A percentile compares a stretch with the other conserved stretches of the same genome.
These are phyloP conservation scores for Melanostoma scalare DNA, from an alignment of 2,888 invertebrate genomes.

Conservation along the genomic window DNA sequence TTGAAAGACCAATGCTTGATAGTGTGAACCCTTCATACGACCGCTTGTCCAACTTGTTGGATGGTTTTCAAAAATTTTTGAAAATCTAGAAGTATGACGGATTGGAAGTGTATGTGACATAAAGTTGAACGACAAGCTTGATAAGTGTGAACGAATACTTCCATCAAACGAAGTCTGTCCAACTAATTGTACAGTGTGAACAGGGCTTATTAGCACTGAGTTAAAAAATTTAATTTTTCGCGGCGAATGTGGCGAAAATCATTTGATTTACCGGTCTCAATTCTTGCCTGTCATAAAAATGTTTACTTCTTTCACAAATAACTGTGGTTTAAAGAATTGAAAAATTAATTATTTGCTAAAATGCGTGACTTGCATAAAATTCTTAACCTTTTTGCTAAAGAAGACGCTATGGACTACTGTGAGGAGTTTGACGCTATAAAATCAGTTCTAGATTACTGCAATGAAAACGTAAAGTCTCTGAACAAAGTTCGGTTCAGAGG, in stretches of 20 bases:
- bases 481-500: conserved; percentile 77
- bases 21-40: no score
- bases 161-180: no score
- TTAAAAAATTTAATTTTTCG: neutral
- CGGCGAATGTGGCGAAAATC: conserved; percentile 17
- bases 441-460: conserved; percentile 76
- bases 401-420: conserved; percentile 77
- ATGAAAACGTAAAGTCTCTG: conserved; percentile 76
- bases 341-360: conserved; percentile 19
- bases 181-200: no score
- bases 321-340: neutral
- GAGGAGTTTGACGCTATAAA: conserved; percentile 77
- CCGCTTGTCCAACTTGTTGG: no score
- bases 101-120: no score
- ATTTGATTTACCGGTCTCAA: neutral
- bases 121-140: no score
- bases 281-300: conserved; percentile 30
- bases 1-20: no score
- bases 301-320: conserved; percentile 33
- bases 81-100: no score
- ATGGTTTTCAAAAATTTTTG: no score
- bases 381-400: conserved; percentile 74
- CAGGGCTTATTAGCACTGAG: no score
- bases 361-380: conserved; percentile 77
- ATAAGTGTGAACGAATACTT: no score